Evolutionary conservation across 2,888 invertebrate genomes (phyloP), one percentile per base, ranked within the genome.

Genomic region (Erebia palarica): DNA sequence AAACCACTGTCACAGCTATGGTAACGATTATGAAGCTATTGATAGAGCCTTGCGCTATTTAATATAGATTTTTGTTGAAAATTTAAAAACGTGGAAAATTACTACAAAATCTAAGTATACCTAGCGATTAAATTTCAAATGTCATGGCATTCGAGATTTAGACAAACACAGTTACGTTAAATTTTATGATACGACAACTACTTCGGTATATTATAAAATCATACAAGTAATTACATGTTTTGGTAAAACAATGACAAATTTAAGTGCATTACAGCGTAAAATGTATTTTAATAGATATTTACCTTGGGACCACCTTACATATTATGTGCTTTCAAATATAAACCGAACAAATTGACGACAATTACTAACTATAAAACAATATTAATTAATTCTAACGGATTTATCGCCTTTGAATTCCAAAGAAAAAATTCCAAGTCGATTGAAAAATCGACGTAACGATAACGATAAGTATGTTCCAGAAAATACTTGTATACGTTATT

Each of bases 131-230:
- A 21, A 13, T 63, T 21, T 49, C 14, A 49, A 63, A 63, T 63
- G 63, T 63, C 63, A 63, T 14, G 63, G 63, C 47, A 49, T 47
- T 21, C 63, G 13, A 63, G 63, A 47, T 47, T 63, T 18, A 27
- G 47, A 49, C 49, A 63, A 47, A 47, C 13, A 63, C 14, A 14
- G 14, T 47, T 18, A 47, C 47, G 27, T 49, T n/a, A 13, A 63
- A 21, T 21, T 49, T 47, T 63, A 63, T 63, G 47, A 49, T 44
- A 16, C 42, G 1, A 27, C 57, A 13, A 58, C 13, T 27, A 27
- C 4, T 27, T 21, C 14, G 47, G 63, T 47, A 49, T 21, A 63
- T 7, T 36, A 36, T 49, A 63, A 63, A 63, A 49, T 49, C 13
- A 49, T 49, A 49, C 18, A 49, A 47, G 3, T 63, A 14, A 63